A percentile compares a stretch with the other conserved stretches of the same genome.
phyloP scores from a whole-genome alignment of 2,797 vertebrate species.

The Lithobates pipiens region DNA sequence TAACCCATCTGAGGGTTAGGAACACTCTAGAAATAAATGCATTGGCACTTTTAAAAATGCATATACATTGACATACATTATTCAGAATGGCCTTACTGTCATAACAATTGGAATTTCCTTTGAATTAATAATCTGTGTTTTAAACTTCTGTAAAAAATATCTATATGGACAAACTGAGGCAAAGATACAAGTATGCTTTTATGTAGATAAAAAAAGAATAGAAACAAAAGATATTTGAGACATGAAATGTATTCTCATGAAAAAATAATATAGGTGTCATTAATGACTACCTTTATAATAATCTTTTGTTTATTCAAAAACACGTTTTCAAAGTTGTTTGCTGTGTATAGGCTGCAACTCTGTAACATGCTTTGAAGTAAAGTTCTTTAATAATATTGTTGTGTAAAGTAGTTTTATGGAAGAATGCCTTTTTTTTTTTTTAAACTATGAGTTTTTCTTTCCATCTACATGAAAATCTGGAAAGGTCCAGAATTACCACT shows the following conservation, averaged over 20 bases:
- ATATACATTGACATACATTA: neutral
- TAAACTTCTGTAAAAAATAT: neutral
- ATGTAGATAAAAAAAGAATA: too few relatives aligned
- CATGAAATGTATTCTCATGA: too few relatives aligned
- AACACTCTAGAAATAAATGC: neutral
- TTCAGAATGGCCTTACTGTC: neutral
- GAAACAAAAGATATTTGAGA: too few relatives aligned
- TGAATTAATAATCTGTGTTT: too few relatives aligned
- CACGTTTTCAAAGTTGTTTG: neutral
- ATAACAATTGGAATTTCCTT: neutral
- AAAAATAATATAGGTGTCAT: too few relatives aligned
- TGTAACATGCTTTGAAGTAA: neutral
- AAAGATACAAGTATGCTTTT: too few relatives aligned
- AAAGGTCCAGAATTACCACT: slow-evolving; percentile 5
- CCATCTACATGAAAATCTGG: neutral
- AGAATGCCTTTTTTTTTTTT: neutral
- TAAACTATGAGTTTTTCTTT: neutral
- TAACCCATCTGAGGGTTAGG: neutral
- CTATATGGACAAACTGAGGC: neutral
- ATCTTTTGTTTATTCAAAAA: neutral
- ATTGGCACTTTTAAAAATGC: neutral
- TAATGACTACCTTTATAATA: neutral
- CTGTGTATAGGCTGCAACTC: too few relatives aligned
- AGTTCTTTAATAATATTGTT: too few relatives aligned
- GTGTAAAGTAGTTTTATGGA: neutral